Conservation (phyloP, 2,888 invertebrate genomes). For the Hydropsyche betteni region DNA sequence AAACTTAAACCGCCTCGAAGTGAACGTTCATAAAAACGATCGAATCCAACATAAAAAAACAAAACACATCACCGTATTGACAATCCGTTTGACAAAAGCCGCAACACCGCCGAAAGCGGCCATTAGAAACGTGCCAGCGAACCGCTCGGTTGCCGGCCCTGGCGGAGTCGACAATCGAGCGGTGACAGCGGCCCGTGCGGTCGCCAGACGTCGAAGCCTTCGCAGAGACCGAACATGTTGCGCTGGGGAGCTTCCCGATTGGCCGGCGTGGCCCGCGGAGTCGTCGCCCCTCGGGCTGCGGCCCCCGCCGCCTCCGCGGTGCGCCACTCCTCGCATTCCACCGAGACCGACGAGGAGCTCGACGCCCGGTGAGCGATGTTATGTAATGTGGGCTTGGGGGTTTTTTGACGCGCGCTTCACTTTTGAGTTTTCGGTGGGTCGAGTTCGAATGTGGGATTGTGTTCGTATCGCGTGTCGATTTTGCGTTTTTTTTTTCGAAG, state of each 20-base stretch:
- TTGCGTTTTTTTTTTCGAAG: neutral
- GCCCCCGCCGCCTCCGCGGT: conserved; percentile 53
- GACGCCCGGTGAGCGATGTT: conserved; percentile 69
- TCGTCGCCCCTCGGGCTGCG: conserved; percentile 11
- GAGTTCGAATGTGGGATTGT: no score
- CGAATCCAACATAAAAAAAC: no score
- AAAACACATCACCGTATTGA: no score
- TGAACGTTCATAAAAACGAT: no score
- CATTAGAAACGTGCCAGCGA: neutral
- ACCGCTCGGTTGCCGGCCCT: neutral
- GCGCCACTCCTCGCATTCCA: conserved; percentile 61
- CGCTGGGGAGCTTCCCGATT: conserved; percentile 62
- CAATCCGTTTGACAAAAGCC: neutral
- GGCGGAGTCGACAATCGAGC: neutral
- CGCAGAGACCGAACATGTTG: conserved; percentile 60
- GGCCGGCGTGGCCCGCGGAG: conserved; percentile 57
- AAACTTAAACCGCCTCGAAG: no score
- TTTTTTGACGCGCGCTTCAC: neutral
- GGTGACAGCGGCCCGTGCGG: neutral
- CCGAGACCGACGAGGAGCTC: conserved; percentile 86
- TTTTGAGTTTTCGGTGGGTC: neutral
- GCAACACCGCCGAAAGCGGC: neutral
- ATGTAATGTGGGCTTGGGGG: neutral
- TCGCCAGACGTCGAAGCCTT: neutral
- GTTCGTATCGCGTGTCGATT: neutral